Conservation (phyloP, 2,888 invertebrate species). For the Chromoteleia sp. region DNA sequence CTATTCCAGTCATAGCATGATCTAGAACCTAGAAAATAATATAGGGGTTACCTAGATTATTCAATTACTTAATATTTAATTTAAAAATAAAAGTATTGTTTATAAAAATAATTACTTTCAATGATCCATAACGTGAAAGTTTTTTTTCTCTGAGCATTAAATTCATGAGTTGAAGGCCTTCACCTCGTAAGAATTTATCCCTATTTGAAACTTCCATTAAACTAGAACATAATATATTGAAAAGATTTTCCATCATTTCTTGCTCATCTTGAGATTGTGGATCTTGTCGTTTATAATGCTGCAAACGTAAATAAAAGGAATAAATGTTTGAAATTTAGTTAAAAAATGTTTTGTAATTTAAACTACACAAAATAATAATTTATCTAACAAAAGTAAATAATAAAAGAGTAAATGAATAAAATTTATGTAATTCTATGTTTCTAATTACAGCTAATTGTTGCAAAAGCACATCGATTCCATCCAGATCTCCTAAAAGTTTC, state of each 20-base stretch:
- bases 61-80: neutral
- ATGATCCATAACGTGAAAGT: slow-evolving; percentile 96
- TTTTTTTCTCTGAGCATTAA: slow-evolving; percentile 99
- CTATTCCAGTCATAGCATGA: slow-evolving; percentile 97
- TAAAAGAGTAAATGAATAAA: too few relatives aligned
- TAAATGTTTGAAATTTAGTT: slow-evolving; percentile 2
- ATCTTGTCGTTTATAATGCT: slow-evolving; percentile 97
- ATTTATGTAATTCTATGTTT: too few relatives aligned
- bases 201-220: slow-evolving; percentile 95
- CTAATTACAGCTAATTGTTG: slow-evolving; percentile 94
- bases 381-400: too few relatives aligned
- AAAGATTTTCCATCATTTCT: slow-evolving; percentile 99
- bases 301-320: slow-evolving; percentile 57
- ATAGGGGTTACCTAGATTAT: slow-evolving; percentile 42
- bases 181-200: slow-evolving; percentile 96
- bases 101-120: slow-evolving; percentile 88
- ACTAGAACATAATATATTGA: slow-evolving; percentile 97
- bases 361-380: too few relatives aligned
- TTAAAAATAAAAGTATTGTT: slow-evolving; percentile 5
- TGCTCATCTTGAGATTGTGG: slow-evolving; percentile 96
- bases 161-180: slow-evolving; percentile 99
- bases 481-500: slow-evolving; percentile 93
- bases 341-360: neutral
- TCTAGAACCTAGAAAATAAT: slow-evolving; percentile 88
- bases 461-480: slow-evolving; percentile 97